These are phyloP conservation scores for Martes flavigula DNA, from an alignment of 2,797 vertebrate genomes.

Conservation along the genomic window DNA sequence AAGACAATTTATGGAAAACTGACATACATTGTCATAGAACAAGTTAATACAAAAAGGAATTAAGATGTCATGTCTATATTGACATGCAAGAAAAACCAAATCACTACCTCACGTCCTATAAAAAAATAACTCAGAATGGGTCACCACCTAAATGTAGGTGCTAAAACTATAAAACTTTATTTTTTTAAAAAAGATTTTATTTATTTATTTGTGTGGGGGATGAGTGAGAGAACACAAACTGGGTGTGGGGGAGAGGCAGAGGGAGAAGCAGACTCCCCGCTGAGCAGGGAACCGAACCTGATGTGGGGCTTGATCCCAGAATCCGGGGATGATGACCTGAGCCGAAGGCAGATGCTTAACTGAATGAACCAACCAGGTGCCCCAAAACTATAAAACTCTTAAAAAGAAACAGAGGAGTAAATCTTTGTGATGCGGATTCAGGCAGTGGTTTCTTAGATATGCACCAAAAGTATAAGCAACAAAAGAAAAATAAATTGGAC, in stretches of 20 bases:
- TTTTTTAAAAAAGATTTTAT: too few relatives aligned
- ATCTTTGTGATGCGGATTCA: background rate
- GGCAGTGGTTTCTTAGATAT: background rate
- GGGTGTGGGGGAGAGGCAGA: too few relatives aligned
- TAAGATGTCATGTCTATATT: background rate
- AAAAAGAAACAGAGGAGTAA: background rate
- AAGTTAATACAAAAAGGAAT: conserved; percentile 4
- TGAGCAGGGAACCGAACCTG: too few relatives aligned
- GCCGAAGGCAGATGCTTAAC: too few relatives aligned
- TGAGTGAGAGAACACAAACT: too few relatives aligned
- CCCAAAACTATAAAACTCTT: background rate
- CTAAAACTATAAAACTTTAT: background rate
- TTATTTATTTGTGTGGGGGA: too few relatives aligned
- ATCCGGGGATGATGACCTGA: too few relatives aligned
- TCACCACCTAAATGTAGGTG: background rate
- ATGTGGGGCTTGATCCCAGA: too few relatives aligned
- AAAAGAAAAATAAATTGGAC: background rate
- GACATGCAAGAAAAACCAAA: background rate
- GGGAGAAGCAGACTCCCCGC: too few relatives aligned
- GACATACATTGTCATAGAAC: background rate
- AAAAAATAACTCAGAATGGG: background rate
- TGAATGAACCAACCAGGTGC: too few relatives aligned
- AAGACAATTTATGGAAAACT: background rate
- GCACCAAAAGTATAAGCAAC: background rate
- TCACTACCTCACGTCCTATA: background rate